Conservation (phyloP, 1,140 invertebrate genomes). For the Drosophila lini region DNA sequence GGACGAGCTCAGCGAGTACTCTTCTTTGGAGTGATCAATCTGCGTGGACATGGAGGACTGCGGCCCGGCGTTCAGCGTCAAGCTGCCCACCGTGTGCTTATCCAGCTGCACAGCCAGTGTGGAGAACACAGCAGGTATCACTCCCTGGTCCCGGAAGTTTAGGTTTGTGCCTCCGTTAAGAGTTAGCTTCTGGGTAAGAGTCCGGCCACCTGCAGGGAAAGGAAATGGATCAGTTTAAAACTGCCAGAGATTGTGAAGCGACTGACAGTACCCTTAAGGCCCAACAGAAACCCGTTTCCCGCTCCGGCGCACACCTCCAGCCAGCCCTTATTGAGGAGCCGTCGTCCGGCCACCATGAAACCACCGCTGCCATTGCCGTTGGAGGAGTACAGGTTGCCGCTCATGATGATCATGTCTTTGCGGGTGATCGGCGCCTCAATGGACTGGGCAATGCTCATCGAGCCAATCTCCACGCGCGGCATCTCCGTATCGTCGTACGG, state of each 20-base stretch:
- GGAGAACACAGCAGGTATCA: conserved; percentile 88
- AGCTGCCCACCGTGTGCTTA: conserved; percentile 93
- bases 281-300: conserved; percentile 91
- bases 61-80: conserved; percentile 90
- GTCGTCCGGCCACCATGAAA: conserved; percentile 90
- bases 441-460: conserved; percentile 95
- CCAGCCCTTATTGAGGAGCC: conserved; percentile 93
- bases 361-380: conserved; percentile 92
- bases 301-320: conserved; percentile 91
- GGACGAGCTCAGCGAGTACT: conserved; percentile 87
- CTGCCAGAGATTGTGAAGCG: neutral
- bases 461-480: conserved; percentile 93
- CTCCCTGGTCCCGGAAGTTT: conserved; percentile 89
- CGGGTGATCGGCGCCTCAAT: conserved; percentile 96
- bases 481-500: conserved; percentile 91
- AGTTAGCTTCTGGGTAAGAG: conserved; percentile 59
- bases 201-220: conserved; percentile 60
- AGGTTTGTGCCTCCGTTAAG: conserved; percentile 88
- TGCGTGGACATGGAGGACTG: conserved; percentile 92
- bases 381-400: conserved; percentile 92
- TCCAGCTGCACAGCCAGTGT: conserved; percentile 93
- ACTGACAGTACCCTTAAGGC: conserved; percentile 87
- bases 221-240: neutral
- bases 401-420: conserved; percentile 92
- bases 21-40: conserved; percentile 90